Conservation (phyloP, 2,888 invertebrate species). For the Lepidocyrtinus sp. region DNA sequence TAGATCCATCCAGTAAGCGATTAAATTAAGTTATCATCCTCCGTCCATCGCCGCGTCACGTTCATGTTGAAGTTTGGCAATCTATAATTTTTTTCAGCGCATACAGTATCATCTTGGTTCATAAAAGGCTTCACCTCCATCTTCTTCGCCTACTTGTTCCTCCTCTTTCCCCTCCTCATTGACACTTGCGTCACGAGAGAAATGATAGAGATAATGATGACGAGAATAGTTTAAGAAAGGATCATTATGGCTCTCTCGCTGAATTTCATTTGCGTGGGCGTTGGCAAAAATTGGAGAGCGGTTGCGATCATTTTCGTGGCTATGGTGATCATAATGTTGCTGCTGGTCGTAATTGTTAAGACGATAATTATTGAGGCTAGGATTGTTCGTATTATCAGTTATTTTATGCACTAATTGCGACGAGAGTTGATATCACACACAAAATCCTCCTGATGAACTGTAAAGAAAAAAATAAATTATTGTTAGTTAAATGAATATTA, state of each 20-base stretch:
- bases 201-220: not conserved
- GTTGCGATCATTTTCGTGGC: slow-evolving; percentile 23
- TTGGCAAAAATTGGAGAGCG: slow-evolving; percentile 34
- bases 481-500: slow-evolving; percentile 5
- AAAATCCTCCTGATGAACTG: slow-evolving; percentile 70
- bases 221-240: not conserved
- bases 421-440: slow-evolving; percentile 69
- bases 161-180: slow-evolving; percentile 38
- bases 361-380: slow-evolving; percentile 59
- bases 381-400: slow-evolving; percentile 65
- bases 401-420: slow-evolving; percentile 64
- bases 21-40: too few relatives aligned
- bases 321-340: not conserved
- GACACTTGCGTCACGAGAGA: slow-evolving; percentile 49
- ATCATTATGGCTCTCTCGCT: not conserved
- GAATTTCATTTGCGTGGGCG: slow-evolving; percentile 14
- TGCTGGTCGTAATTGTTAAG: slow-evolving; percentile 22
- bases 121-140: slow-evolving; percentile 26
- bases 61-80: too few relatives aligned
- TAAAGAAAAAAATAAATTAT: slow-evolving; percentile 63
- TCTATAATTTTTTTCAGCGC: too few relatives aligned
- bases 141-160: slow-evolving; percentile 24
- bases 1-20: too few relatives aligned
- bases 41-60: too few relatives aligned
- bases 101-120: slow-evolving; percentile 11